Evolutionary conservation across 2,113 vertebrate species (phyloP).

Genomic region (Oreocharis arfaki): DNA sequence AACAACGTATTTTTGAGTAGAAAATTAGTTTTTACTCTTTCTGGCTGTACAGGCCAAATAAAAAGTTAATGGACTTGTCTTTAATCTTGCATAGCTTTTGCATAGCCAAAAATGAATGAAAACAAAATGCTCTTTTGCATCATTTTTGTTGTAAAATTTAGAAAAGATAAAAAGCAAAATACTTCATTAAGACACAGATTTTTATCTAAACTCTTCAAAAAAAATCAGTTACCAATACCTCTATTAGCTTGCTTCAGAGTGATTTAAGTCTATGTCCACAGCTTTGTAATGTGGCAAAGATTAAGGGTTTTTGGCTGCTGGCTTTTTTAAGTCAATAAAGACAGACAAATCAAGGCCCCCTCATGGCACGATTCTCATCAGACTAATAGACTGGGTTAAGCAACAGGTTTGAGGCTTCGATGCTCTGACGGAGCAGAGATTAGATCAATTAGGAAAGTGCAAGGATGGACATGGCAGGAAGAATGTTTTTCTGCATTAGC

Average conservation of each 20-base stretch:
- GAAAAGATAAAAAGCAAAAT: neutral
- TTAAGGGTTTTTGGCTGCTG: neutral
- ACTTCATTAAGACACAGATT: neutral
- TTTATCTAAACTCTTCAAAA: neutral
- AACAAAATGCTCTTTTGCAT: neutral
- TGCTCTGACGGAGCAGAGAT: neutral
- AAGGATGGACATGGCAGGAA: neutral
- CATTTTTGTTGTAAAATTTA: neutral
- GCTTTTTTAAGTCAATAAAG: neutral
- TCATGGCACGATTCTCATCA: neutral
- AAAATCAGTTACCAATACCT: neutral
- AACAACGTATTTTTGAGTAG: neutral
- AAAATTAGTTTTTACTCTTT: neutral
- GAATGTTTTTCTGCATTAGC: neutral
- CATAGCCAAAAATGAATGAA: neutral
- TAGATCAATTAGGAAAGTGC: neutral
- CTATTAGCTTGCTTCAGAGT: neutral
- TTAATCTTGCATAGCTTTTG: neutral
- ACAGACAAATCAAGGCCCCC: neutral
- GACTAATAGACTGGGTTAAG: neutral
- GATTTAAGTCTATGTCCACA: neutral
- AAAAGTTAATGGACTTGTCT: neutral
- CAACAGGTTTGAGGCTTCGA: neutral
- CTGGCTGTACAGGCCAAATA: neutral
- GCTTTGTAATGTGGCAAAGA: neutral